Evolutionary conservation across 2,797 vertebrate genomes (phyloP).

Genomic region (Spea hammondii): DNA sequence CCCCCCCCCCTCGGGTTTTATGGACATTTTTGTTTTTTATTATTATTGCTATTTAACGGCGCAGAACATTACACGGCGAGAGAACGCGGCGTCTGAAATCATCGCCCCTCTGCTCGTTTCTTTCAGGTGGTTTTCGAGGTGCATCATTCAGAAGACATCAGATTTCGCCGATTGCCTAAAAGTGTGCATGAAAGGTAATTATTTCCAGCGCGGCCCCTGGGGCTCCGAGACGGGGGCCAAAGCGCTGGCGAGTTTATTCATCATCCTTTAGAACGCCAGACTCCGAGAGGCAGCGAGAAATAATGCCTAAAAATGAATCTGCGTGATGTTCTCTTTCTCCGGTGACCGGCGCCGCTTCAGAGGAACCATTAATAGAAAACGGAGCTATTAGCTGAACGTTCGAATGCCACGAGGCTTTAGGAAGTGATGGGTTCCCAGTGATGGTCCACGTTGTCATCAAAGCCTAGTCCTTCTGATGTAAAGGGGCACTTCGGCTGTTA

Average conservation of each 20-base stretch:
- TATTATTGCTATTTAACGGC: conserved; percentile 1
- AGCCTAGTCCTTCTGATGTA: no score
- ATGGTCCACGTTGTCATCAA: no score
- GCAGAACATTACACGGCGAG: not conserved
- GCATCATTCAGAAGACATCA: conserved; percentile 57
- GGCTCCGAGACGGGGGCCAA: not conserved
- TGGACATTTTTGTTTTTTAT: not conserved
- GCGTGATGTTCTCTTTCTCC: conserved; percentile 11
- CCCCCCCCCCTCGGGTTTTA: not conserved
- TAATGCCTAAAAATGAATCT: conserved; percentile 32
- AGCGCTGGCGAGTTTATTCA: not conserved
- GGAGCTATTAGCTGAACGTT: no score
- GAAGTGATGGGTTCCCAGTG: no score
- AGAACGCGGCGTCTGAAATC: not conserved
- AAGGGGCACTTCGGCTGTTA: no score
- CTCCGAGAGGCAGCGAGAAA: conserved; percentile 10
- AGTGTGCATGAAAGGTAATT: conserved; percentile 65
- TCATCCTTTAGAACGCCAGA: conserved; percentile 21
- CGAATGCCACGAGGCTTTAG: no score
- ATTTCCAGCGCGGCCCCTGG: not conserved
- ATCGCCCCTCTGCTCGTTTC: not conserved
- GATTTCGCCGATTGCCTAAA: conserved; percentile 62
- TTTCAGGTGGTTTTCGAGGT: conserved; percentile 67
- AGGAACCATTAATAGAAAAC: no score
- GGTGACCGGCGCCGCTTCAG: not conserved